Percentiles rank a stretch among this genome's conserved stretches.
These are phyloP conservation scores for Cyprinodon variegatus DNA, from an alignment of 2,113 vertebrate species.

Conservation along the genomic window DNA sequence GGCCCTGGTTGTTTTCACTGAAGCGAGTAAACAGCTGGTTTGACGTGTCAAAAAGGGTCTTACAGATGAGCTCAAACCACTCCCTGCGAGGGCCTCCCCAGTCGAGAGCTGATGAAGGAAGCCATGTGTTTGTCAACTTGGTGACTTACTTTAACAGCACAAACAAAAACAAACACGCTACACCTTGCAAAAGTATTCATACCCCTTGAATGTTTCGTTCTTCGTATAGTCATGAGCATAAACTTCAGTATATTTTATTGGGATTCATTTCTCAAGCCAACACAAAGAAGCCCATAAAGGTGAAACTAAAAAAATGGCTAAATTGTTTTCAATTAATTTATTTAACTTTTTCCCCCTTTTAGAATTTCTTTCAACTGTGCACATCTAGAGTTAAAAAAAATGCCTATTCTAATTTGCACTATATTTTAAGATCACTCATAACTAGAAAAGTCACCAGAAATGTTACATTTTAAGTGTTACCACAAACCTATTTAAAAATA, in stretches of 20 bases:
- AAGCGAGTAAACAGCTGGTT: slow-evolving; percentile 95
- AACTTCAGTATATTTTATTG: not conserved
- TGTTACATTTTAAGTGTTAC: too few relatives aligned
- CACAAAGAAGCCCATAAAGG: not conserved
- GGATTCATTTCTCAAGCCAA: not conserved
- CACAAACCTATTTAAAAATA: too few relatives aligned
- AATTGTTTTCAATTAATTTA: too few relatives aligned
- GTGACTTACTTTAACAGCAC: not conserved
- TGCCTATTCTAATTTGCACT: too few relatives aligned
- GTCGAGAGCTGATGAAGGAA: slow-evolving; percentile 85
- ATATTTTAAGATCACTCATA: too few relatives aligned
- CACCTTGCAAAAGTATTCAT: not conserved
- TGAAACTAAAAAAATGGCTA: not conserved
- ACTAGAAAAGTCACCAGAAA: too few relatives aligned
- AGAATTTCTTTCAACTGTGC: too few relatives aligned
- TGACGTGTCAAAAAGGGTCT: slow-evolving; percentile 93
- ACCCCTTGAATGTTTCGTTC: not conserved
- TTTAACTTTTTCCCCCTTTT: not conserved
- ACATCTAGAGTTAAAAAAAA: too few relatives aligned
- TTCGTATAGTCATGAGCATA: not conserved
- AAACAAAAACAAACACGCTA: not conserved
- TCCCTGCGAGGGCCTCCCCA: slow-evolving; percentile 98
- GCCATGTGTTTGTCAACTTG: not conserved
- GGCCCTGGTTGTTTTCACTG: slow-evolving; percentile 95
- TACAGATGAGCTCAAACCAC: slow-evolving; percentile 97